phyloP scores from a whole-genome alignment of 2,888 invertebrate genomes.

The Lepidocyrtinus sp. region DNA sequence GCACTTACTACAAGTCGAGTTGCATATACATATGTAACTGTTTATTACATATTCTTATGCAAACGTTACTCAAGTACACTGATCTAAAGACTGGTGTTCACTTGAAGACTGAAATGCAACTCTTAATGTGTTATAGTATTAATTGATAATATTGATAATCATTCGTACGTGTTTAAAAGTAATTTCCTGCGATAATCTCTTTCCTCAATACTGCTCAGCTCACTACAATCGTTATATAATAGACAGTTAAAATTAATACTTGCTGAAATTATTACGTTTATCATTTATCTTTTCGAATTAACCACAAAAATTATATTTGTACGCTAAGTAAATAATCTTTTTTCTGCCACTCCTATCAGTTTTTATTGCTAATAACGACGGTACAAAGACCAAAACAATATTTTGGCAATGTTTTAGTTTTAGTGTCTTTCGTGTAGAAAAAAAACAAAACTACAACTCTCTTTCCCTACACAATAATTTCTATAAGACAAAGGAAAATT shows the following conservation, averaged over 20 bases:
- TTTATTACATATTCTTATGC: not conserved
- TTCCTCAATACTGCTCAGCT: conserved; percentile 11
- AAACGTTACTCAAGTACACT: conserved; percentile 10
- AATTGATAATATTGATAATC: conserved; percentile 3
- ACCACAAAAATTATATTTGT: conserved; percentile 3
- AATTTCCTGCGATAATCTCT: not conserved
- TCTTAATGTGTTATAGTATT: conserved; percentile 2
- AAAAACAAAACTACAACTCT: not conserved
- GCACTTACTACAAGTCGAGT: conserved; percentile 25
- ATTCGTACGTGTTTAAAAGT: not conserved
- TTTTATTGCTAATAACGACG: not conserved
- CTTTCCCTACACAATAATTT: not conserved
- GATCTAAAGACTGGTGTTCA: not conserved
- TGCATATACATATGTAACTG: not conserved
- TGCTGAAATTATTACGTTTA: not conserved
- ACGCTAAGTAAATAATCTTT: not conserved
- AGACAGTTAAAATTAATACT: conserved; percentile 10
- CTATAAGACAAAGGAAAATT: conserved; percentile 1
- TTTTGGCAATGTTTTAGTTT: conserved; percentile 13
- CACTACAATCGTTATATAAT: conserved; percentile 7
- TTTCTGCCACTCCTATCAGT: not conserved
- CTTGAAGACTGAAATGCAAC: not conserved
- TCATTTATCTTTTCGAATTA: no score
- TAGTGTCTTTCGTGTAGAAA: conserved; percentile 1
- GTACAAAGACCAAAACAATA: not conserved